Conservation (phyloP, 2,888 invertebrate genomes). For the Deilephila porcellus region DNA sequence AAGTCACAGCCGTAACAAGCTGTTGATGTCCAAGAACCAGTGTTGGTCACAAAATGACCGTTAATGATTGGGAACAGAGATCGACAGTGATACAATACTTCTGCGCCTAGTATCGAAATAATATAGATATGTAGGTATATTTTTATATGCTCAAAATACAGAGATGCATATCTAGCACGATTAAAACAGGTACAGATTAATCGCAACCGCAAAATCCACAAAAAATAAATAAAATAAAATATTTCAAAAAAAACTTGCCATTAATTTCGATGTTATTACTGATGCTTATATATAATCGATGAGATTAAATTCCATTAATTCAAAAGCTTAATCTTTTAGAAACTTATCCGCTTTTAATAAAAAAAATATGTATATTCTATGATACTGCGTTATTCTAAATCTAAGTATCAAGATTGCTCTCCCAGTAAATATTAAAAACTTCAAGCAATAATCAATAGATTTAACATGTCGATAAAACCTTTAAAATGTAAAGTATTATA, state of each 20-base stretch:
- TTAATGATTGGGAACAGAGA: not conserved
- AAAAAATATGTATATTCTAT: too few species aligned
- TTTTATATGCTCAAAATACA: not conserved
- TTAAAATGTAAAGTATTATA: not conserved
- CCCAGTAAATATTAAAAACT: not conserved
- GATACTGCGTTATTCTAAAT: too few species aligned
- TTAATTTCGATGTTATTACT: too few species aligned
- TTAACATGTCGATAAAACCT: not conserved
- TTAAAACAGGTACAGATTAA: not conserved
- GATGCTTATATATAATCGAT: too few species aligned
- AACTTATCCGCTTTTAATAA: too few species aligned
- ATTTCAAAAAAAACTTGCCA: too few species aligned
- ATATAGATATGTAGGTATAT: not conserved
- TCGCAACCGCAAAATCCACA: too few species aligned
- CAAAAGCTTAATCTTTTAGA: too few species aligned
- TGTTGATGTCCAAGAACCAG: not conserved
- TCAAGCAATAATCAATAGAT: not conserved
- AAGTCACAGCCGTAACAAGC: not conserved
- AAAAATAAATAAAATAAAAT: too few species aligned
- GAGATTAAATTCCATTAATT: too few species aligned
- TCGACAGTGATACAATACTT: not conserved
- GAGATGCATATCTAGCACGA: not conserved
- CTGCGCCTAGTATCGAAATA: not conserved
- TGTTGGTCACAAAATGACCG: not conserved
- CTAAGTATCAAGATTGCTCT: not conserved